Percentiles rank a stretch among this genome's conserved stretches.
Conservation (phyloP, 1,140 invertebrate genomes). For the Euura saliciscinereae region DNA sequence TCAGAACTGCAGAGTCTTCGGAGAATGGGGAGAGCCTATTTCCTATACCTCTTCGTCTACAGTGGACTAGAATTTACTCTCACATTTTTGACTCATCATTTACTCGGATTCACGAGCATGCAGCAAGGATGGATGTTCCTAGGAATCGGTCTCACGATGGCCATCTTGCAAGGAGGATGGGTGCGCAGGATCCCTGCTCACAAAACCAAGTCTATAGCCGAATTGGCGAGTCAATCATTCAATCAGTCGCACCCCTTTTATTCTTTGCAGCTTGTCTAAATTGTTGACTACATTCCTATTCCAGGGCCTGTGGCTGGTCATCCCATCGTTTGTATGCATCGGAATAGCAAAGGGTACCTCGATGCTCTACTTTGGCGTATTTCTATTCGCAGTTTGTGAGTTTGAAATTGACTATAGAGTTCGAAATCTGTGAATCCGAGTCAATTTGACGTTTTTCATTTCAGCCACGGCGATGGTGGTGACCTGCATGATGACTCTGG, state of each 20-base stretch:
- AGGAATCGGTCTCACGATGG: constrained; percentile 92
- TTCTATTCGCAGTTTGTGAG: constrained; percentile 91
- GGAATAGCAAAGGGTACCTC: constrained; percentile 69
- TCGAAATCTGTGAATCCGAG: constrained; percentile 13
- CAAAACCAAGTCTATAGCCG: constrained; percentile 76
- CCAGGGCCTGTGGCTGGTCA: constrained; percentile 84
- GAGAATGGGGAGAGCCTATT: constrained; percentile 85
- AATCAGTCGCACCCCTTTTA: neutral
- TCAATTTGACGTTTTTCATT: constrained; percentile 32
- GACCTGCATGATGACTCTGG: constrained; percentile 90
- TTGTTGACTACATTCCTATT: constrained; percentile 28
- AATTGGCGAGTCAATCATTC: constrained; percentile 59
- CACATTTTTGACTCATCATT: constrained; percentile 94
- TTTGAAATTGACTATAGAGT: constrained; percentile 36
- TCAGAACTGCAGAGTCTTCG: constrained; percentile 71
- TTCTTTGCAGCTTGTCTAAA: neutral
- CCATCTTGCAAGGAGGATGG: constrained; percentile 89
- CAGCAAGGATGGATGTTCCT: constrained; percentile 99
- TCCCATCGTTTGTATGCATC: constrained; percentile 88
- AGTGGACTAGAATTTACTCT: constrained; percentile 98
- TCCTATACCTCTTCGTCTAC: constrained; percentile 95
- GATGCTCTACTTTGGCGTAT: constrained; percentile 79
- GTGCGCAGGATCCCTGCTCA: constrained; percentile 80
- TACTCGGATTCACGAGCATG: constrained; percentile 91
- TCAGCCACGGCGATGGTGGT: constrained; percentile 92